Evolutionary conservation across 2,113 vertebrate genomes (phyloP).

Genomic region (Carassius carassius): DNA sequence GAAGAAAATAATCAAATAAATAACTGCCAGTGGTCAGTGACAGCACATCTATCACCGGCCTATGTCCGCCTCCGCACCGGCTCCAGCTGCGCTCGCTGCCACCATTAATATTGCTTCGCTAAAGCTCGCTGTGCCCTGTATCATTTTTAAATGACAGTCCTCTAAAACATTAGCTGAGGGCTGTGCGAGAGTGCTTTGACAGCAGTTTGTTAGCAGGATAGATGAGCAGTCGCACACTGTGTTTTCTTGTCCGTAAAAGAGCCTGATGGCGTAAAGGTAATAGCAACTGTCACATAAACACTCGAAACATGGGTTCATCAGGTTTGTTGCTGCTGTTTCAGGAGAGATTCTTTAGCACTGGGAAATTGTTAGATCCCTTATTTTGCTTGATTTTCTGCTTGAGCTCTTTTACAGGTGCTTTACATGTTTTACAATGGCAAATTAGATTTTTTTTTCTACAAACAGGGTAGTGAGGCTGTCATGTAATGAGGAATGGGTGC

Average conservation of each 20-base stretch:
- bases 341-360: too few relatives aligned
- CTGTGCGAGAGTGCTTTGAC: conserved; percentile 40
- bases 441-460: not conserved
- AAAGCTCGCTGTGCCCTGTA: conserved; percentile 59
- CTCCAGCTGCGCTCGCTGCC: conserved; percentile 16
- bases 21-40: conserved; percentile 52
- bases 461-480: not conserved
- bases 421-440: not conserved
- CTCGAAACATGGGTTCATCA: not conserved
- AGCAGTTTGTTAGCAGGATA: conserved; percentile 61
- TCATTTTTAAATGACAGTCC: conserved; percentile 75
- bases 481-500: not conserved
- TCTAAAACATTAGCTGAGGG: conserved; percentile 66
- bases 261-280: not conserved
- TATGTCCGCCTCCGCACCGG: conserved; percentile 56
- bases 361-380: not conserved
- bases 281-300: conserved; percentile 16
- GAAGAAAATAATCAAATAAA: conserved; percentile 71
- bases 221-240: conserved; percentile 28
- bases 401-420: not conserved
- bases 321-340: not conserved
- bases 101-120: conserved; percentile 54
- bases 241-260: not conserved
- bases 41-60: conserved; percentile 62
- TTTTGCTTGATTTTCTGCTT: not conserved